phyloP scores from a whole-genome alignment of 2,113 vertebrate species.

The Mastomys coucha region DNA sequence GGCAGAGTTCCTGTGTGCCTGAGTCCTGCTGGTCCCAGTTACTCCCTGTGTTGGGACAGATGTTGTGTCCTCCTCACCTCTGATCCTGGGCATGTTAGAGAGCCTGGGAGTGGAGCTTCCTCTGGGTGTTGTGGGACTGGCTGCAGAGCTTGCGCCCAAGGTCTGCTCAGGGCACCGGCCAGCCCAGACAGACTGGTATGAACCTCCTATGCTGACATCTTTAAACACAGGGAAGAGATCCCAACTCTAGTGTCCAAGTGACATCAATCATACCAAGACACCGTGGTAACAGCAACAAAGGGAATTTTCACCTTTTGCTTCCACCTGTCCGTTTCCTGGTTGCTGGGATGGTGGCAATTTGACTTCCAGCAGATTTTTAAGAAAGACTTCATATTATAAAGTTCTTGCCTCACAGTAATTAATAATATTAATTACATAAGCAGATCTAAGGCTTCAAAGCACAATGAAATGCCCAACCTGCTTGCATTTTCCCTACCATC shows the following conservation, averaged over 20 bases:
- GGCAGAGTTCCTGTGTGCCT: too few species aligned
- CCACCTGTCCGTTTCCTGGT: background rate
- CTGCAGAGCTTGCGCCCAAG: too few species aligned
- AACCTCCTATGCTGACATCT: background rate
- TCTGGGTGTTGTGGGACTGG: too few species aligned
- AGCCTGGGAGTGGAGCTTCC: too few species aligned
- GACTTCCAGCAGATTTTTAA: background rate
- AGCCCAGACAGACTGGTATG: too few species aligned
- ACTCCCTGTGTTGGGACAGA: too few species aligned
- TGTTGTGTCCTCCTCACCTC: too few species aligned
- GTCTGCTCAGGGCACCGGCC: too few species aligned
- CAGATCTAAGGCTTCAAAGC: slow-evolving; percentile 29
- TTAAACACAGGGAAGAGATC: background rate
- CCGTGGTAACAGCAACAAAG: background rate
- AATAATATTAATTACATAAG: slow-evolving; percentile 34
- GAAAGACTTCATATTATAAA: background rate
- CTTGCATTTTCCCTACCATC: background rate
- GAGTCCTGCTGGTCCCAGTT: too few species aligned
- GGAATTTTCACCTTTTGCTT: background rate
- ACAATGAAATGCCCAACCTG: background rate
- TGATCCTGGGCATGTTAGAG: too few species aligned
- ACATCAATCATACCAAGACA: background rate
- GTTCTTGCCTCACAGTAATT: slow-evolving; percentile 4
- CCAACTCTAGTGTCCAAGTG: background rate
- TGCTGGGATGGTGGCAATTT: background rate